Evolutionary conservation across 1,140 invertebrate genomes (phyloP), one percentile per base, ranked within the genome.

Genomic region (Ctenoplectra terminalis): DNA sequence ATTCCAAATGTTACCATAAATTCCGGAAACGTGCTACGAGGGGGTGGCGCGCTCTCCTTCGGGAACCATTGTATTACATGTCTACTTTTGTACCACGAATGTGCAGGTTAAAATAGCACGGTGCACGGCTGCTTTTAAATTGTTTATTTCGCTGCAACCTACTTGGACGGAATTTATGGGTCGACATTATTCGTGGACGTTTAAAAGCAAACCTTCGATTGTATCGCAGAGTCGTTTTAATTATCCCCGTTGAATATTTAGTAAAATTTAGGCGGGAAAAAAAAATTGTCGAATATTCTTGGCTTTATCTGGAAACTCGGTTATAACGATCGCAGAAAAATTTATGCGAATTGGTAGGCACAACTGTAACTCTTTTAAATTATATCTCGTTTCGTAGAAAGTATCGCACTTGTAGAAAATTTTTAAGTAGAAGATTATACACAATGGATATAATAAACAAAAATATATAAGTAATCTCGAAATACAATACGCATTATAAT

Each of bases 31-130:
- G 69, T 29, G 43, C 23, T 40, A 40, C 34, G 34, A 17, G 34
- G 1, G 20, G 20, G 26, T 2, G 8, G 9, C 29, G 50, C 34
- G 34, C 69, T n/a, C 52, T 71, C 69, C 69, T 56, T 40, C 69
- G 69, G 69, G 69, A 29, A 72, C 50, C 69, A 72, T 72, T 72
- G 34, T 72, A 29, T 13, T 56, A 56, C 52, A 29, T 50, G 69
- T 72, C 52, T 26, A 56, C 52, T 56, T 72, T 43, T 20, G 34
- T 56, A 20, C 69, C 34, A 15, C 29, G 37, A 37, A 29, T 11
- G 31, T n/a, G 7, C 50, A 40, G 15, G 69, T 43, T 71, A 20
- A 71, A 71, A 40, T 56, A 56, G 50, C n/a, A 29, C 46, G 4
- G 4, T 15, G 26, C 29, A 7, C 15, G 34, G 2, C 15, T 17